A percentile compares a stretch with the other conserved stretches of the same genome.
phyloP scores from a whole-genome alignment of 1,140 invertebrate species.

The Caenorhabditis brenneri region DNA sequence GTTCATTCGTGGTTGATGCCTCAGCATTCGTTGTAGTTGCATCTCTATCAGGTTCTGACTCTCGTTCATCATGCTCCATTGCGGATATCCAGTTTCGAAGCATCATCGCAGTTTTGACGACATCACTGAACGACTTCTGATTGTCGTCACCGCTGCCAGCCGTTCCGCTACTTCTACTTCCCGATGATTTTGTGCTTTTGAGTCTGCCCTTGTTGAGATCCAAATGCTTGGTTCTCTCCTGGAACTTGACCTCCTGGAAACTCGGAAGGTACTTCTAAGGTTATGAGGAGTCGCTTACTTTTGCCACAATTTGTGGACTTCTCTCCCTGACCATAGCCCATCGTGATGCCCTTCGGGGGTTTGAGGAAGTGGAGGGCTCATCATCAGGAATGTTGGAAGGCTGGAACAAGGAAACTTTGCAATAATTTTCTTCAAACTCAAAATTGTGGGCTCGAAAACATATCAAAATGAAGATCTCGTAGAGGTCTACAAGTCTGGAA shows the following conservation, averaged over 20 bases:
- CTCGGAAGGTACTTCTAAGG: background rate
- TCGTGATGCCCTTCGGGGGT: background rate
- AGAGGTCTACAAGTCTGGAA: no score
- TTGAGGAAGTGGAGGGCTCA: background rate
- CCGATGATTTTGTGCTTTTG: background rate
- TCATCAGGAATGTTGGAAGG: background rate
- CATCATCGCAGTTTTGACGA: conserved; percentile 30
- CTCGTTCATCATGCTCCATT: conserved; percentile 5
- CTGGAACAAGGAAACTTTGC: background rate
- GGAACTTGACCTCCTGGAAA: background rate
- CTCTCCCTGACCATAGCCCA: background rate
- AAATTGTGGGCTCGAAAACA: no score
- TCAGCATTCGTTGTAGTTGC: background rate
- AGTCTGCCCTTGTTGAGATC: background rate
- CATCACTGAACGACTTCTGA: conserved; percentile 27
- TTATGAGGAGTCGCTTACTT: background rate
- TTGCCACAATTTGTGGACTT: background rate
- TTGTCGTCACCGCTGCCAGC: background rate
- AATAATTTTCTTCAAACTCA: no score
- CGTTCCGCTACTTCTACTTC: background rate
- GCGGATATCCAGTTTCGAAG: conserved; percentile 37
- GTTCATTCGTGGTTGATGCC: background rate
- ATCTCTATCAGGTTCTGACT: background rate
- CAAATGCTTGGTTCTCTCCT: background rate
- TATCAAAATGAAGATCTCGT: no score